Evolutionary conservation across 2,888 invertebrate genomes (phyloP).

Genomic region (Troides aeacus): DNA sequence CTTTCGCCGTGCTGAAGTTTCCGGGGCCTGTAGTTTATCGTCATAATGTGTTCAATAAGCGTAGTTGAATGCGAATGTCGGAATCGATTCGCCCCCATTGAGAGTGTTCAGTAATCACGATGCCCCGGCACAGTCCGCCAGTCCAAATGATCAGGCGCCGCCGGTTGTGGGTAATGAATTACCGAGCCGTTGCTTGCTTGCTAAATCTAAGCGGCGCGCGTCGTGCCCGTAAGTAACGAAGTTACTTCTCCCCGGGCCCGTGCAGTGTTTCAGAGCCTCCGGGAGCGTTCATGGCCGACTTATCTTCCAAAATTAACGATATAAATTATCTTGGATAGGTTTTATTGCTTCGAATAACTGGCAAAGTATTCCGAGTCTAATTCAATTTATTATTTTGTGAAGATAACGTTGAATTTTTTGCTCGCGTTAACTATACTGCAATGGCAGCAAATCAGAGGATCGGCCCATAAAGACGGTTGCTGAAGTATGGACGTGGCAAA

Average conservation of each 20-base stretch:
- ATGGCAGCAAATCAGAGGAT: slow-evolving; percentile 55
- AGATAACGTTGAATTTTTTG: slow-evolving; percentile 38
- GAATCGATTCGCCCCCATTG: slow-evolving; percentile 59
- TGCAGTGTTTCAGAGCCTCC: slow-evolving; percentile 65
- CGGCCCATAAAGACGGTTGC: slow-evolving; percentile 57
- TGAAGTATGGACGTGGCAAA: slow-evolving; percentile 59
- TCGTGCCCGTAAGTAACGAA: slow-evolving; percentile 65
- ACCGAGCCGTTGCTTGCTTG: slow-evolving; percentile 58
- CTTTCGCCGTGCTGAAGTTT: slow-evolving; percentile 49
- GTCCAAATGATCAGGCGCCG: slow-evolving; percentile 58
- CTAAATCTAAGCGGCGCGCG: slow-evolving; percentile 59
- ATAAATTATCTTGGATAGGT: slow-evolving; percentile 68
- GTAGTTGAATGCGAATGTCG: slow-evolving; percentile 56
- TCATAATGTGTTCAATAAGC: slow-evolving; percentile 57
- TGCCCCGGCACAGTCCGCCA: slow-evolving; percentile 38
- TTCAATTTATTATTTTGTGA: slow-evolving; percentile 47
- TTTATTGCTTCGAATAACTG: slow-evolving; percentile 62
- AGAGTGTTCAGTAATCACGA: slow-evolving; percentile 64
- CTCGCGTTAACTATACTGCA: slow-evolving; percentile 35
- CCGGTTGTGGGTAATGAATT: slow-evolving; percentile 67
- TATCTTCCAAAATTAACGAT: slow-evolving; percentile 65
- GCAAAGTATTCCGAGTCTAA: slow-evolving; percentile 43
- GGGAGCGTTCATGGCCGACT: slow-evolving; percentile 67
- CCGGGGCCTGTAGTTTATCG: slow-evolving; percentile 51
- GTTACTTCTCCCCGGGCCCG: slow-evolving; percentile 54